Base-by-base conservation (phyloP, 2,797 vertebrate genomes). In the Gallinago stenura region DNA sequence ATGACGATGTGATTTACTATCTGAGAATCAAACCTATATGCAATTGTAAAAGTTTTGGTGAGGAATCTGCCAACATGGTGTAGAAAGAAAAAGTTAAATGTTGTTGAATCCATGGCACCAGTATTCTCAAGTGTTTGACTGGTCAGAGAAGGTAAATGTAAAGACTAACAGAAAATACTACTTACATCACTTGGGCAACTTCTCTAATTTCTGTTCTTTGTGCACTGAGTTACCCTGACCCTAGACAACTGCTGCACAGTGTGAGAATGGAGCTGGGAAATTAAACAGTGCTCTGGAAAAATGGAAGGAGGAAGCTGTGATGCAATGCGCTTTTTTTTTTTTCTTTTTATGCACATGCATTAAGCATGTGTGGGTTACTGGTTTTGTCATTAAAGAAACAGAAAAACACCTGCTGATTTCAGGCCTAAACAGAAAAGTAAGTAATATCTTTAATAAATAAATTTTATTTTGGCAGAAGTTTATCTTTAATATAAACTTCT, bases 361-460 rank as follows among this genome's bases (percentile, higher is more conserved):
- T 75, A 50, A 86, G 20, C 8, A 14, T 9, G 68, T 86, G 28
- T 83, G 57, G 16, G 15, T 65, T 85, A 73, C 56, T 54, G 11
- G 4, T 78, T 90, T 88, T 69, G 24, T 56, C 64, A 56, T 35
- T 64, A 83, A 57, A 48, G 45, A 86, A 88, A 83, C 51, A 0
- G 13, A 75, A 75, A 68, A 95, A 13, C 17, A 81, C 14, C 25
- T 81, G 16, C 65, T 79, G 43, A 83, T 91, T 85, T 87, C 39
- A n/a, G 17, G 30, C 31, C 54, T 68, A 88, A 86, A 43, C 9
- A 61, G 41, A 89, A 78, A 57, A 81, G 5, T 50, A 75, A 83
- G 71, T 15, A 62, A 2, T 60, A 64, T 43, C 26, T 68, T 68
- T 48, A 90, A 65, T 41, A 66, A 60, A 80, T 22, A 51, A 18